Conservation (phyloP, 2,797 vertebrate genomes). For the Zenarchopterus dispar region DNA sequence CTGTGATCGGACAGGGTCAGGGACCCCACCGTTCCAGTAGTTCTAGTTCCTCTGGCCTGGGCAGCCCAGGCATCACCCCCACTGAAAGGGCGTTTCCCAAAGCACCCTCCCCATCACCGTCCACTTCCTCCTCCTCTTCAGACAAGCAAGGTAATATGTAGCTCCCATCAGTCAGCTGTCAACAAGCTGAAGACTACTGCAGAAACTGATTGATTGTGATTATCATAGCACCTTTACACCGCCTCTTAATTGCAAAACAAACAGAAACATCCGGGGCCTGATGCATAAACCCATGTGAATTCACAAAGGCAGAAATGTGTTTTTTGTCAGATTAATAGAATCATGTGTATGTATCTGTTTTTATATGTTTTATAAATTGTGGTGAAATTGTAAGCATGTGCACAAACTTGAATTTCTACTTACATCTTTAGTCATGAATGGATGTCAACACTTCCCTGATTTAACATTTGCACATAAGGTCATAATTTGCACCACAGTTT, state of each 20-base stretch:
- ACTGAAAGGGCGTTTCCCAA: constrained; percentile 91
- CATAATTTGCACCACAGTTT: no score
- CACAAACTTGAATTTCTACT: no score
- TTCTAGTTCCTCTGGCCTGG: constrained; percentile 91
- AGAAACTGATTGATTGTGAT: constrained; percentile 32
- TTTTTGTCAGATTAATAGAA: not conserved
- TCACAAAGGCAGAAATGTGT: not conserved
- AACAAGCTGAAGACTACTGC: constrained; percentile 28
- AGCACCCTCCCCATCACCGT: constrained; percentile 80
- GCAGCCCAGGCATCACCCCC: constrained; percentile 90
- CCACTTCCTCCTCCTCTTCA: constrained; percentile 77
- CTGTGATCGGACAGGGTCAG: constrained; percentile 69
- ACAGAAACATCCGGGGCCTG: constrained; percentile 3
- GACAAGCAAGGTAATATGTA: constrained; percentile 81
- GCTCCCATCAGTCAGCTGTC: constrained; percentile 28
- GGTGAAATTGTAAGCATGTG: no score
- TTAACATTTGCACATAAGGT: no score
- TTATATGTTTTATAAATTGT: not conserved
- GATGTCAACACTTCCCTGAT: no score
- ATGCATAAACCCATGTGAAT: not conserved
- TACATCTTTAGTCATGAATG: no score
- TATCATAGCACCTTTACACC: constrained; percentile 12
- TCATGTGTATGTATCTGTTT: not conserved
- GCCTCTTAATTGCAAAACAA: constrained; percentile 16
- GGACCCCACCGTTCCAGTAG: constrained; percentile 90